These are phyloP conservation scores for Acanthopagrus latus DNA, from an alignment of 2,797 vertebrate genomes.

Conservation along the genomic window DNA sequence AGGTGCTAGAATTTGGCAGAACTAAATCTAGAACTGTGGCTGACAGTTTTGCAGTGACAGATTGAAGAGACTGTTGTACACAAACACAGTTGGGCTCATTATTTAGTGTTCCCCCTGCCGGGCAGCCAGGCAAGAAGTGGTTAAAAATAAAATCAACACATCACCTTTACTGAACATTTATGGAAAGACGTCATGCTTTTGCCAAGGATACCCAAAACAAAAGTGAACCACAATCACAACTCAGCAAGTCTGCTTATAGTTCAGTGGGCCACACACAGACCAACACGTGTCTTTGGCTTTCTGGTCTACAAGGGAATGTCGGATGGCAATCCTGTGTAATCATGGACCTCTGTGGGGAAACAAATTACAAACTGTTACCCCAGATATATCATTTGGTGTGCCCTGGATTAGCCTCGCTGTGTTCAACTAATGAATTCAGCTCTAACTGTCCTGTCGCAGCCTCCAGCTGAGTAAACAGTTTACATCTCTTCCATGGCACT, in stretches of 20 bases:
- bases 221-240: conserved; percentile 48
- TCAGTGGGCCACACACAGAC: conserved; percentile 73
- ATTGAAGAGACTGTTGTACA: conserved; percentile 45
- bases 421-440: conserved; percentile 70
- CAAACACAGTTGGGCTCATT: conserved; percentile 46
- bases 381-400: conserved; percentile 65
- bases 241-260: conserved; percentile 70
- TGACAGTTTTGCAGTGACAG: conserved; percentile 30
- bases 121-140: conserved; percentile 20
- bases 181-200: conserved; percentile 38
- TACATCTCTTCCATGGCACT: conserved; percentile 49
- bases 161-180: conserved; percentile 27
- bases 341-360: conserved; percentile 62
- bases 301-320: conserved; percentile 59
- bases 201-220: conserved; percentile 47
- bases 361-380: conserved; percentile 74
- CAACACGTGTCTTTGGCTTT: conserved; percentile 59
- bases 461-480: conserved; percentile 71
- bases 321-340: conserved; percentile 69
- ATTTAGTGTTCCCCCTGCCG: conserved; percentile 40
- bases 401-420: conserved; percentile 71
- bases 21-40: conserved; percentile 65
- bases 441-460: conserved; percentile 34
- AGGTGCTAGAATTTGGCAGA: conserved; percentile 73
- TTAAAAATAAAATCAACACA: conserved; percentile 37